Evolutionary conservation across 2,888 invertebrate genomes (phyloP).

Genomic region (Epirrhoe alternata): DNA sequence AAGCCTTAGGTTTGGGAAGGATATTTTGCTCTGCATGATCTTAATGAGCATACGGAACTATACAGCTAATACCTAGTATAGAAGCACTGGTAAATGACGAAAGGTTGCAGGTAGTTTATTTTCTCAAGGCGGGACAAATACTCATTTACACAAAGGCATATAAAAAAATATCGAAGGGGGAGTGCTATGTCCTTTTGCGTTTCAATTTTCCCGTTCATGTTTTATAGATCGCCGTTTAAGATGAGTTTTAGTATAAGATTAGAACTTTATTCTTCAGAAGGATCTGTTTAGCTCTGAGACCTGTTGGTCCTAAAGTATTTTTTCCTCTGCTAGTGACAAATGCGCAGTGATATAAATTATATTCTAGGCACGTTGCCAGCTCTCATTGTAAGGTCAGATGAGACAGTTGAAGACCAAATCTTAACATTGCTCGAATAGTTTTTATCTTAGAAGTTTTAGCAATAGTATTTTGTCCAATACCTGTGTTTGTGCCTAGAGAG

Average conservation of each 20-base stretch:
- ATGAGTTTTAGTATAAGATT: background rate
- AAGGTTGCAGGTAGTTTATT: no score
- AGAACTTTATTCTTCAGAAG: background rate
- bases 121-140: no score
- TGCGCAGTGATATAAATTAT: constrained; percentile 31
- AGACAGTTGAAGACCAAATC: constrained; percentile 28
- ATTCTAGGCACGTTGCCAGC: constrained; percentile 35
- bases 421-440: constrained; percentile 25
- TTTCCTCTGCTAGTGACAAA: constrained; percentile 29
- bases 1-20: constrained; percentile 19
- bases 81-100: no score
- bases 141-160: no score
- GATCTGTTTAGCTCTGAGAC: constrained; percentile 18
- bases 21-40: constrained; percentile 4
- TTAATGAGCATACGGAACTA: background rate
- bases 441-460: background rate
- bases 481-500: no score
- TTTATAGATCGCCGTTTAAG: background rate
- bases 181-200: no score
- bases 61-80: no score
- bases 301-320: constrained; percentile 33
- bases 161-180: no score
- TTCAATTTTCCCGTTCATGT: background rate
- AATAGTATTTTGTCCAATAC: no score
- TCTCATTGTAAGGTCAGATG: constrained; percentile 33